phyloP scores from a whole-genome alignment of 2,888 invertebrate species.

The Carabus problematicus region DNA sequence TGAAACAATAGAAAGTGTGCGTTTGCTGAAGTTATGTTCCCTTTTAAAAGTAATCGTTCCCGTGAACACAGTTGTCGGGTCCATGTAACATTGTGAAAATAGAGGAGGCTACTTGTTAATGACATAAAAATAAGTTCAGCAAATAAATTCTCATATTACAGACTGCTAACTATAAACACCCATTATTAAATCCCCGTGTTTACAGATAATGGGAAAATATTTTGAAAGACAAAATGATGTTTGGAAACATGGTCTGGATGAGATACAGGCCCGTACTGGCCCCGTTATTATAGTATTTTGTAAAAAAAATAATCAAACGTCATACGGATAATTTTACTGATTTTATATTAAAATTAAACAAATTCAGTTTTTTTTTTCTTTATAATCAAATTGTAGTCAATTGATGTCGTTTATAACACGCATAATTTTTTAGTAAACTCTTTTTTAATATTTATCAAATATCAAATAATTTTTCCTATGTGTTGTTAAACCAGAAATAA shows the following conservation, averaged over 20 bases:
- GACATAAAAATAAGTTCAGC: conserved; percentile 42
- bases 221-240: conserved; percentile 42
- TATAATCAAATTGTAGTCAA: conserved; percentile 5
- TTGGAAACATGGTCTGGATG: conserved; percentile 34
- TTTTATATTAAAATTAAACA: no score
- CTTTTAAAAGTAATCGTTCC: conserved; percentile 31
- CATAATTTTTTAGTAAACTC: no score
- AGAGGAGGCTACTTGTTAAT: conserved; percentile 36
- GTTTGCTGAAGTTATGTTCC: conserved; percentile 5
- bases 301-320: background rate
- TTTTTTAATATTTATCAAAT: no score
- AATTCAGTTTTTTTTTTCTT: background rate
- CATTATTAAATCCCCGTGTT: conserved; percentile 40
- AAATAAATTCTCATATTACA: conserved; percentile 43
- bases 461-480: no score
- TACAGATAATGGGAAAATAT: conserved; percentile 43
- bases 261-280: conserved; percentile 19
- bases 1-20: conserved; percentile 12
- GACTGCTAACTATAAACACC: conserved; percentile 36
- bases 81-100: conserved; percentile 28
- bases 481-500: no score
- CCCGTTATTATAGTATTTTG: conserved; percentile 1
- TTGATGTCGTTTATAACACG: background rate
- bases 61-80: background rate
- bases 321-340: no score